Evolutionary conservation across 30 jellyfish, hydroid and myxozoan genomes (phyloP).

Genomic region (Chrysaora quinquecirrha): DNA sequence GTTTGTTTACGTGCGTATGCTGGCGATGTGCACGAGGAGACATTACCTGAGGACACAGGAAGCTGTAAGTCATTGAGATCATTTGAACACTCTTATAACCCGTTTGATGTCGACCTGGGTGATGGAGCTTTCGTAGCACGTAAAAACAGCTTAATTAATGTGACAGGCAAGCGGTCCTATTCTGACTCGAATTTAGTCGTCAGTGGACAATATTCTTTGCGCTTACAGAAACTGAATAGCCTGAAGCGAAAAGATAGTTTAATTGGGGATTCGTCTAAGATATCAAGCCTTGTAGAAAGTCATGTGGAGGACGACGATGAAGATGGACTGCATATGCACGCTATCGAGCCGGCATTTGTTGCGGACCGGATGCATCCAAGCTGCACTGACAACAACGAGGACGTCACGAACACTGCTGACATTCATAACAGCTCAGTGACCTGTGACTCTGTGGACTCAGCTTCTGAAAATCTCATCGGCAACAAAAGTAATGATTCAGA

Average conservation of each 20-base stretch:
- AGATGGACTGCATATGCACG: neutral
- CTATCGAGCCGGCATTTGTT: neutral
- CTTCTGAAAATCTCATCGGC: neutral
- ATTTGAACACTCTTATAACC: constrained; percentile 79
- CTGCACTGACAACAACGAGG: neutral
- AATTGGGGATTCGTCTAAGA: neutral
- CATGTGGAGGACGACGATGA: neutral
- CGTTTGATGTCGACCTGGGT: constrained; percentile 91
- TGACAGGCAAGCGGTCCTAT: constrained; percentile 46
- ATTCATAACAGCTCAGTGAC: neutral
- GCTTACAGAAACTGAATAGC: neutral
- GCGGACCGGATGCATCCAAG: neutral
- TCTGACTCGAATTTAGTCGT: constrained; percentile 69
- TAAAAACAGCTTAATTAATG: neutral
- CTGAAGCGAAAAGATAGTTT: constrained; percentile 1
- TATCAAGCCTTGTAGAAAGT: neutral
- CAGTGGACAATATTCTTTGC: constrained; percentile 31
- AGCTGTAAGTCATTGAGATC: constrained; percentile 38
- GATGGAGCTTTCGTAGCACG: constrained; percentile 40
- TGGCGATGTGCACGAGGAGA: constrained; percentile 53
- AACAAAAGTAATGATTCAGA: neutral
- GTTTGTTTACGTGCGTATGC: constrained; percentile 90
- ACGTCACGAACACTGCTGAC: neutral
- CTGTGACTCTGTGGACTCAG: neutral
- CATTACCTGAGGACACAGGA: constrained; percentile 12